A percentile compares a stretch with the other conserved stretches of the same genome.
These are phyloP conservation scores for Luffia ferchaultella DNA, from an alignment of 2,888 invertebrate species.

Conservation along the genomic window DNA sequence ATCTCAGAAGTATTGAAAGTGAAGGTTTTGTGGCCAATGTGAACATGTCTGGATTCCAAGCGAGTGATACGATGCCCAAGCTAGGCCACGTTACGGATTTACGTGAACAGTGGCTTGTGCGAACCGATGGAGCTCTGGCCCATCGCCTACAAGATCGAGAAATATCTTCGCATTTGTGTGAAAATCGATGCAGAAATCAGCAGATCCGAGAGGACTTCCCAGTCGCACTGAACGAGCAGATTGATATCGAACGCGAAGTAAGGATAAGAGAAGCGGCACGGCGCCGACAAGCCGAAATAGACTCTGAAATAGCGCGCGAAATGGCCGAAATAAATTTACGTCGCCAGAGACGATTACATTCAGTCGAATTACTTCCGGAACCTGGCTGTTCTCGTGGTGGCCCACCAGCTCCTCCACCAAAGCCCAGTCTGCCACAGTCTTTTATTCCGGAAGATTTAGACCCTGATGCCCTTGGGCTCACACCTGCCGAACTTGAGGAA, in stretches of 20 bases:
- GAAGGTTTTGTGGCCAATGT: too few species aligned
- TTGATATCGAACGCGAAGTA: constrained; percentile 47
- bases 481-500: constrained; percentile 44
- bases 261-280: constrained; percentile 38
- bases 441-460: constrained; percentile 22
- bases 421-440: constrained; percentile 14
- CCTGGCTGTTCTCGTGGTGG: constrained; percentile 41
- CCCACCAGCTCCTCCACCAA: constrained; percentile 17
- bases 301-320: constrained; percentile 53
- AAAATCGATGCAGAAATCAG: constrained; percentile 54
- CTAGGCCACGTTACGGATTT: constrained; percentile 54
- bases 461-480: constrained; percentile 47
- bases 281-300: constrained; percentile 50
- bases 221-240: constrained; percentile 49
- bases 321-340: constrained; percentile 56
- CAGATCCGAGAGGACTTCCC: constrained; percentile 60
- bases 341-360: constrained; percentile 36
- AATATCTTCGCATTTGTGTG: constrained; percentile 54
- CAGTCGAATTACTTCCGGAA: constrained; percentile 31
- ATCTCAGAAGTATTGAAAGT: too few species aligned
- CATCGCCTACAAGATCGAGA: constrained; percentile 57
- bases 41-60: constrained; percentile 47
- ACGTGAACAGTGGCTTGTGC: constrained; percentile 57
- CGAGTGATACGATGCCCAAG: constrained; percentile 56
- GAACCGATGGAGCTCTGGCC: constrained; percentile 53